Percentiles rank a stretch among this genome's conserved stretches.
Conservation (phyloP, 2,888 invertebrate genomes). For the Campoletis raptor region DNA sequence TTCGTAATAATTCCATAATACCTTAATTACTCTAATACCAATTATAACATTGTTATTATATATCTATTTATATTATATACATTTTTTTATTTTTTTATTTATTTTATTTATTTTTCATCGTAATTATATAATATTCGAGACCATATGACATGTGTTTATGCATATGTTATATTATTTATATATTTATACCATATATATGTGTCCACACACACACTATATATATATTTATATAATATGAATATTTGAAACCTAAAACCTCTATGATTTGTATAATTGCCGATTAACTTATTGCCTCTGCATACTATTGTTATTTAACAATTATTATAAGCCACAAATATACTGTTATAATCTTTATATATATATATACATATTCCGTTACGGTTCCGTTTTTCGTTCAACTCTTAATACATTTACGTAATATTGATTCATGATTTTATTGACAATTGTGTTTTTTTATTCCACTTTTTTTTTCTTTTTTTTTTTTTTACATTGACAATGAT, state of each 20-base stretch:
- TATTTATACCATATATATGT: conserved; percentile 61
- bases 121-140: conserved; percentile 63
- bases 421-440: conserved; percentile 50
- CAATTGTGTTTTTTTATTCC: conserved; percentile 27
- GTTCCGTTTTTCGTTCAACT: conserved; percentile 69
- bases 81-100: neutral
- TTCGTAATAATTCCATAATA: conserved; percentile 83
- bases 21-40: conserved; percentile 65
- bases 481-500: conserved; percentile 68
- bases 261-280: conserved; percentile 77
- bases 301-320: conserved; percentile 53
- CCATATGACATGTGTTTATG: conserved; percentile 71
- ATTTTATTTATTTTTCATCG: conserved; percentile 65
- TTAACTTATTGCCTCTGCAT: conserved; percentile 73
- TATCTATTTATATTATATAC: conserved; percentile 1
- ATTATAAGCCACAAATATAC: conserved; percentile 47
- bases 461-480: conserved; percentile 47
- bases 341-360: conserved; percentile 25
- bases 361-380: conserved; percentile 68
- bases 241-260: conserved; percentile 64
- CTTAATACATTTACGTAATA: conserved; percentile 41
- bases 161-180: conserved; percentile 74
- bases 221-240: conserved; percentile 55
- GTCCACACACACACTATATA: conserved; percentile 60
- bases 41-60: conserved; percentile 72